Percentiles rank a stretch among this genome's conserved stretches.
These are phyloP conservation scores for Sceloporus tristichus DNA, from an alignment of 2,113 vertebrate species.

Conservation along the genomic window DNA sequence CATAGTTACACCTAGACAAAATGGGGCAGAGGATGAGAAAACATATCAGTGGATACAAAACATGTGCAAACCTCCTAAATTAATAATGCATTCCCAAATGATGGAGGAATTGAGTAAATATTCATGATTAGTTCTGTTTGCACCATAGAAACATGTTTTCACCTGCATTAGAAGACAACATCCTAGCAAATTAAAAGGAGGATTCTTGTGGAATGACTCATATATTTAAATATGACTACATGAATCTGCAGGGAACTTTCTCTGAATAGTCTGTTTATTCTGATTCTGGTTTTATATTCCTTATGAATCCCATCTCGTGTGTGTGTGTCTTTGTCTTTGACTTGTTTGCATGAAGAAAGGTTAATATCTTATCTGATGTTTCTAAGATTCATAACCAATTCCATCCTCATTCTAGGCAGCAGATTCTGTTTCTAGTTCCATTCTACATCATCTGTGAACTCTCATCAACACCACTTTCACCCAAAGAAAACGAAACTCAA, in stretches of 20 bases:
- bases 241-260: background rate
- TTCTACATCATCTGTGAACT: background rate
- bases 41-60: background rate
- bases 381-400: background rate
- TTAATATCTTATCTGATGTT: background rate
- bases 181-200: background rate
- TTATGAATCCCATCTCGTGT: background rate
- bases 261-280: background rate
- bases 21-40: background rate
- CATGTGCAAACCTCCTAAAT: background rate
- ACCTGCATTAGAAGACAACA: background rate
- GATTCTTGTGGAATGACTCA: background rate
- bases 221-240: background rate
- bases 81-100: background rate
- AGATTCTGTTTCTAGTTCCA: background rate
- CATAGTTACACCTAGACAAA: conserved; percentile 29
- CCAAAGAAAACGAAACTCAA: background rate
- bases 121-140: background rate
- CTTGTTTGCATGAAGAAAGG: background rate
- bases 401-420: background rate
- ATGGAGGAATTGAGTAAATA: background rate
- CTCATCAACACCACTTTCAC: background rate
- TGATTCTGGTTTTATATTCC: background rate
- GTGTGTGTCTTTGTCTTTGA: background rate
- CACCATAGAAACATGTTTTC: background rate